phyloP scores from a whole-genome alignment of 2,888 invertebrate species.

The Stomorhina lunata region DNA sequence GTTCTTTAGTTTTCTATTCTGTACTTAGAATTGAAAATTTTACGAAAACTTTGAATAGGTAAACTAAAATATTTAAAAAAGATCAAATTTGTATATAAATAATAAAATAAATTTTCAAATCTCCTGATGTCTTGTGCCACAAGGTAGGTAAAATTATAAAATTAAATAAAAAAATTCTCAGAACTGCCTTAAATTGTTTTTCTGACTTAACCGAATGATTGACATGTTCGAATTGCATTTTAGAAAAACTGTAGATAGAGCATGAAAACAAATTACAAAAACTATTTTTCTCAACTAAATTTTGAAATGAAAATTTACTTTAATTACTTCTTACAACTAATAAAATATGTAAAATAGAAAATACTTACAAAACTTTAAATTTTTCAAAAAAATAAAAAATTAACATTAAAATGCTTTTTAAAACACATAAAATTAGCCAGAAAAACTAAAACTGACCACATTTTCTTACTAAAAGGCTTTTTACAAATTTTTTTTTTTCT shows the following conservation, averaged over 20 bases:
- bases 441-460: conserved; percentile 30
- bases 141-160: conserved; percentile 50
- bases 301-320: too few species aligned
- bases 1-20: too few species aligned
- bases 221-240: conserved; percentile 37
- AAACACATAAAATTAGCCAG: too few species aligned
- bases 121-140: neutral
- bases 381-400: too few species aligned
- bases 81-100: neutral
- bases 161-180: neutral
- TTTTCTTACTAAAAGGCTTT: conserved; percentile 33
- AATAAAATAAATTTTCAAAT: neutral
- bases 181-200: neutral
- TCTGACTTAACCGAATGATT: conserved; percentile 21
- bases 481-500: neutral
- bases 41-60: too few species aligned
- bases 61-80: too few species aligned
- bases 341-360: too few species aligned
- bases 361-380: too few species aligned
- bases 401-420: too few species aligned
- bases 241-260: conserved; percentile 50
- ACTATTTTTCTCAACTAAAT: conserved; percentile 7
- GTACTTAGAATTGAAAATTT: too few species aligned
- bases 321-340: too few species aligned
- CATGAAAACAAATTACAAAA: conserved; percentile 44